phyloP scores from a whole-genome alignment of 2,888 invertebrate genomes.

The Aphidoletes aphidimyza region DNA sequence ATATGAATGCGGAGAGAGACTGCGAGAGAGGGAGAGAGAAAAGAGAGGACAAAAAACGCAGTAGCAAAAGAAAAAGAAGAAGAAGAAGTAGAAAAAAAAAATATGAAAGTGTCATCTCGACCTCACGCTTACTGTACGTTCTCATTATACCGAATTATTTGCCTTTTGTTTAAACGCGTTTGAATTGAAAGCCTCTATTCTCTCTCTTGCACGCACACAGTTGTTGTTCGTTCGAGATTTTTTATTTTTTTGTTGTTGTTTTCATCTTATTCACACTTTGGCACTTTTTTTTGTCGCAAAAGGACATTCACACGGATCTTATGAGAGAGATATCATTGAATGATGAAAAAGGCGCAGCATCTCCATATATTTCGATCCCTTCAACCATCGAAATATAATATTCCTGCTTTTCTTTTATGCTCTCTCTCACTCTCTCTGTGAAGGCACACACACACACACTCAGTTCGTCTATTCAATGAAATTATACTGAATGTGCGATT shows the following conservation, averaged over 20 bases:
- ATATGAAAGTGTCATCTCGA: too few relatives aligned
- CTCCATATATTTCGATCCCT: neutral
- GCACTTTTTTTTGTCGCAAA: neutral
- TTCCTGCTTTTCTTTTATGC: neutral
- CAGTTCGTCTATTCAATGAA: neutral
- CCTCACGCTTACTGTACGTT: neutral
- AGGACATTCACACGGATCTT: neutral
- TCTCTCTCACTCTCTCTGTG: too few relatives aligned
- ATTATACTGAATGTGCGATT: neutral
- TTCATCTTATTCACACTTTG: neutral
- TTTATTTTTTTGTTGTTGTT: neutral
- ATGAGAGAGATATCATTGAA: neutral
- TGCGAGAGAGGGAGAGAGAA: too few relatives aligned
- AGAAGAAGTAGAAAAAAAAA: neutral
- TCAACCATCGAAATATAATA: conserved; percentile 5
- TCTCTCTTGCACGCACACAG: too few relatives aligned
- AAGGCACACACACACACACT: too few relatives aligned
- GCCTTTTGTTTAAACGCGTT: neutral
- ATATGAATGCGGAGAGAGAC: too few relatives aligned
- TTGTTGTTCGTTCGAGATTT: neutral
- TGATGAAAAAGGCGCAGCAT: neutral
- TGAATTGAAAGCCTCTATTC: neutral
- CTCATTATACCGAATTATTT: neutral
- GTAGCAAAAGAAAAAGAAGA: too few relatives aligned
- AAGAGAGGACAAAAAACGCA: too few relatives aligned